phyloP scores from a whole-genome alignment of 1,140 invertebrate genomes.

The Xylocopa sonorina region DNA sequence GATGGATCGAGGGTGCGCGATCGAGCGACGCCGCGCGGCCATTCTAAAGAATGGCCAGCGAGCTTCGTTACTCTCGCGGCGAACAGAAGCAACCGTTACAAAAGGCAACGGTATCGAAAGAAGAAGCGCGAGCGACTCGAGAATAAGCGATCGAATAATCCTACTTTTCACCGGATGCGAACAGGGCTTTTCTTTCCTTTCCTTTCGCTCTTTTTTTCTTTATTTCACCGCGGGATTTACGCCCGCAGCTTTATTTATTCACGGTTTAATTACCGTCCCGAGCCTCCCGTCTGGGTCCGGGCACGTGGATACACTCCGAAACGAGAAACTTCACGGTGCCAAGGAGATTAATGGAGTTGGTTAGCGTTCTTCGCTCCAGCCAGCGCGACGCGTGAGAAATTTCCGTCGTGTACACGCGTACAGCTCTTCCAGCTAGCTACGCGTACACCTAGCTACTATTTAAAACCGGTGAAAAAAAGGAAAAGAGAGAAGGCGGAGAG shows the following conservation, averaged over 20 bases:
- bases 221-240: conserved; percentile 71
- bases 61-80: conserved; percentile 49
- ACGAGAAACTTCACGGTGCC: conserved; percentile 77
- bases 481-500: neutral
- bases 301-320: conserved; percentile 75
- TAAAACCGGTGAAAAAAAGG: conserved; percentile 12
- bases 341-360: conserved; percentile 77
- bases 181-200: neutral
- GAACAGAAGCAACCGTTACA: conserved; percentile 1
- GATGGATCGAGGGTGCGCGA: neutral
- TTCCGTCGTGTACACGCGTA: conserved; percentile 56
- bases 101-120: neutral
- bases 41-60: conserved; percentile 46
- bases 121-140: neutral
- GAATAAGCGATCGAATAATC: too few species aligned
- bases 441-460: too few species aligned
- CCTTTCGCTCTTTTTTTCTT: neutral
- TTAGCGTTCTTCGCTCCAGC: conserved; percentile 69
- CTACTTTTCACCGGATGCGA: too few species aligned
- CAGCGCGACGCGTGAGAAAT: conserved; percentile 64
- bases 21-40: neutral
- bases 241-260: conserved; percentile 79
- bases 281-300: conserved; percentile 36
- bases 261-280: conserved; percentile 79
- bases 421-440: too few species aligned